Conservation (phyloP, 2,888 invertebrate species). For the Plusia festucae region DNA sequence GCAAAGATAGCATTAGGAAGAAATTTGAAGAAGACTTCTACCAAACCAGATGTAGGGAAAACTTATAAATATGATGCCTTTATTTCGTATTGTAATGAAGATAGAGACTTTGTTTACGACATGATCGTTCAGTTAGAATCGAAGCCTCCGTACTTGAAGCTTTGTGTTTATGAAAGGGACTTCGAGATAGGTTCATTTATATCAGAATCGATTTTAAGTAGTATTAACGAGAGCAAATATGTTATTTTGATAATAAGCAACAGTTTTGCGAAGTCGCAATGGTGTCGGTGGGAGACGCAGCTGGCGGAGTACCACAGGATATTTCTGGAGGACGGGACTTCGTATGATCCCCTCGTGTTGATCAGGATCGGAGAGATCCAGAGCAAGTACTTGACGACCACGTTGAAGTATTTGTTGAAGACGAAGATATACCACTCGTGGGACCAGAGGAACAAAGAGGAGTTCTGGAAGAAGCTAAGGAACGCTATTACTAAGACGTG, state of each 20-base stretch:
- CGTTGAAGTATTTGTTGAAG: constrained; percentile 90
- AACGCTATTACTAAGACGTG: constrained; percentile 70
- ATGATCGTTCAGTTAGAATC: constrained; percentile 90
- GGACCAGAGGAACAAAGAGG: constrained; percentile 83
- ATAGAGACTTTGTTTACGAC: constrained; percentile 90
- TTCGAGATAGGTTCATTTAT: constrained; percentile 91
- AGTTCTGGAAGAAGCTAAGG: constrained; percentile 82
- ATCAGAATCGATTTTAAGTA: constrained; percentile 91
- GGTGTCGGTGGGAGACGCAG: constrained; percentile 93
- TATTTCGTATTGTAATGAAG: constrained; percentile 90
- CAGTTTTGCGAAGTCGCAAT: constrained; percentile 92
- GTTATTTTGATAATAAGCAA: constrained; percentile 91
- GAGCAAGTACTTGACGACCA: constrained; percentile 88
- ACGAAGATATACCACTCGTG: constrained; percentile 91
- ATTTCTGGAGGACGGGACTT: constrained; percentile 88
- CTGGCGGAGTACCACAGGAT: constrained; percentile 91
- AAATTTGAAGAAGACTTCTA: constrained; percentile 70
- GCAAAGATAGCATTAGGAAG: constrained; percentile 87
- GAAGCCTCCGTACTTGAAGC: constrained; percentile 88
- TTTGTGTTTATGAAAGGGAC: constrained; percentile 92
- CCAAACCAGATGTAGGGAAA: constrained; percentile 55
- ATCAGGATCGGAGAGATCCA: constrained; percentile 90
- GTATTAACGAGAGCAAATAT: constrained; percentile 91
- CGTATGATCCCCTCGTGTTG: constrained; percentile 90
- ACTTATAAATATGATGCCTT: constrained; percentile 89